Evolutionary conservation across 2,113 vertebrate species (phyloP).

Genomic region (Thalassarche chlororhynchos): DNA sequence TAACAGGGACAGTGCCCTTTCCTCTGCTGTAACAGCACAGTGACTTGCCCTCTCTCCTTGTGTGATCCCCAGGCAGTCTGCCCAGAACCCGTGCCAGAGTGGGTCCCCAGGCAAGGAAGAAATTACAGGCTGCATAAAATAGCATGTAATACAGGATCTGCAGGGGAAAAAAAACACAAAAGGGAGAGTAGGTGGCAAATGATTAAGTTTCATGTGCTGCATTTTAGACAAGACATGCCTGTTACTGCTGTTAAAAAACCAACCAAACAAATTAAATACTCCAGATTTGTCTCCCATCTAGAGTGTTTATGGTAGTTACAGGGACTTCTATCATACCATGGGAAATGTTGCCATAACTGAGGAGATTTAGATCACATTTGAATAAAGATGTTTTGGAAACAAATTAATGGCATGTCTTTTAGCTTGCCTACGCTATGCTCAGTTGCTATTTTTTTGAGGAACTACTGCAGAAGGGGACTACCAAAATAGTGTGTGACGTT

Average conservation of each 20-base stretch:
- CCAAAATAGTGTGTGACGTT: background rate
- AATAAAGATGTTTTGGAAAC: slow-evolving; percentile 52
- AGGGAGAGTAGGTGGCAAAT: slow-evolving; percentile 10
- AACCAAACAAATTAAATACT: slow-evolving; percentile 29
- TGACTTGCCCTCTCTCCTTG: background rate
- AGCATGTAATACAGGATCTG: background rate
- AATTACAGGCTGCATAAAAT: background rate
- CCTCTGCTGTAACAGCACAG: background rate
- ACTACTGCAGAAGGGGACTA: background rate
- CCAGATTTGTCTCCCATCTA: background rate
- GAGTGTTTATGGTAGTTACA: slow-evolving; percentile 13
- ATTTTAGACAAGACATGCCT: background rate
- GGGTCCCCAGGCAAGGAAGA: background rate
- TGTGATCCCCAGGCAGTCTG: background rate
- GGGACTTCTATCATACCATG: background rate
- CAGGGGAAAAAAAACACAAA: background rate
- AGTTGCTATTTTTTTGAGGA: background rate
- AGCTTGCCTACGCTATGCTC: background rate
- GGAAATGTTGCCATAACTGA: slow-evolving; percentile 25
- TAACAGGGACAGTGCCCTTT: background rate
- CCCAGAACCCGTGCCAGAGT: background rate
- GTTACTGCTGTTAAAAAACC: slow-evolving; percentile 2
- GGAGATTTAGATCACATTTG: slow-evolving; percentile 26
- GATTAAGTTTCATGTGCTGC: background rate
- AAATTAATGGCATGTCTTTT: slow-evolving; percentile 14